Evolutionary conservation across 2,797 vertebrate species (phyloP), one percentile per base, ranked within the genome.

Genomic region (Toxotes lorentzi): DNA sequence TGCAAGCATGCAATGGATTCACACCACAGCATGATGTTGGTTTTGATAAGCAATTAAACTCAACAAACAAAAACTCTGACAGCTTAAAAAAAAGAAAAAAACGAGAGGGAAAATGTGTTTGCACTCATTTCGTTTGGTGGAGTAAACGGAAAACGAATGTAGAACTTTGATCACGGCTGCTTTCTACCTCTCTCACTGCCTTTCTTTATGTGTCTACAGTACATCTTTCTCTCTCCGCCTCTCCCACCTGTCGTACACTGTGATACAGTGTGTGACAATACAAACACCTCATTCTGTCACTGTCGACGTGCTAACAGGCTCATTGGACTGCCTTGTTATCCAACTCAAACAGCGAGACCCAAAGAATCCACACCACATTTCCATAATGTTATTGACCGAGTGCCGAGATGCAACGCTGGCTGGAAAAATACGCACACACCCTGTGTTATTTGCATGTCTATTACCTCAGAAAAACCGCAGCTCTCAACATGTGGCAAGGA

Each of bases 351-450:
- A 92, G 86, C 58, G 81, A 78, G 68, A 71, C 67, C 81, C 63
- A 43, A 78, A 87, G 76, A 87, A 90, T 78, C 76, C 80, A 45
- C 74, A 2, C 53, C 64, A 21, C 84, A 92, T 94, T 93, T 93
- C 90, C 91, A 91, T 94, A 92, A 93, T 89, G 85, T 87, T 93
- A 91, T 94, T 93, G 91, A 94, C 88, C 58, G 50, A 91, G 81
- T 71, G 84, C 78, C 57, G 65, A 84, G 84, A 87, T 48, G 73
- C 48, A 13, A 58, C 23, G 13, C 70, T 3, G 72, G 66, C 75
- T 78, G 64, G 71, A 86, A 81, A 82, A 71, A 75, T 35, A 67
- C 54, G 76, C 75, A 68, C 79, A 30, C 53, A 30, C n/a, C 54
- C 12, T 23, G 60, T 60, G 77, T 80, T 92, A 93, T 94, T 93